Evolutionary conservation across 2,797 vertebrate species (phyloP).

Genomic region (Urosaurus nigricauda): DNA sequence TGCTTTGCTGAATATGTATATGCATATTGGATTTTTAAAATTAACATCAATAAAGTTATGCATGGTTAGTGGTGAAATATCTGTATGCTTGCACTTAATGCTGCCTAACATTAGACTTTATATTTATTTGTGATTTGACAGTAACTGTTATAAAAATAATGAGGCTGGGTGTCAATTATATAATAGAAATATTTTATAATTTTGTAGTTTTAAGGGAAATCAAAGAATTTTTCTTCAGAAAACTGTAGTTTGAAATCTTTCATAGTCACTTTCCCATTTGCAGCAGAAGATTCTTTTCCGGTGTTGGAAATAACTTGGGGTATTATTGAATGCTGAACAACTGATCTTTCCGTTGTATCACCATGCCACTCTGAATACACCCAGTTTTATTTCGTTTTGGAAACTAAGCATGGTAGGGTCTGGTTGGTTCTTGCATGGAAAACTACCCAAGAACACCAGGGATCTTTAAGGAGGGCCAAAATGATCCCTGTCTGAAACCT

Average conservation of each 20-base stretch:
- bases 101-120: slow-evolving; percentile 42
- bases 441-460: too few species aligned
- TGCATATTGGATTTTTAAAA: slow-evolving; percentile 50
- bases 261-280: slow-evolving; percentile 29
- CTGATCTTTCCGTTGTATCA: neutral
- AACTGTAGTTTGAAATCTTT: neutral
- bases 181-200: slow-evolving; percentile 3
- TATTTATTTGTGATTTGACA: slow-evolving; percentile 60
- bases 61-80: slow-evolving; percentile 66
- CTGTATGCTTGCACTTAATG: slow-evolving; percentile 59
- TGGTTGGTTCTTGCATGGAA: too few species aligned
- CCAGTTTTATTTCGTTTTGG: too few species aligned
- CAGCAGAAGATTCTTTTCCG: slow-evolving; percentile 38
- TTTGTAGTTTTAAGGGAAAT: neutral
- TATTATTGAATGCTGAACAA: slow-evolving; percentile 21
- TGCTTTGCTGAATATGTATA: slow-evolving; percentile 4
- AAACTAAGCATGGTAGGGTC: too few species aligned
- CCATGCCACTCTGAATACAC: too few species aligned
- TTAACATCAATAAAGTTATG: slow-evolving; percentile 55
- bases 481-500: too few species aligned
- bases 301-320: slow-evolving; percentile 24
- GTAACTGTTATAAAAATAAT: slow-evolving; percentile 61
- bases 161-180: slow-evolving; percentile 70
- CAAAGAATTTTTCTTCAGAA: slow-evolving; percentile 15
- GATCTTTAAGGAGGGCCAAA: too few species aligned